A percentile compares a stretch with the other conserved stretches of the same genome.
phyloP scores from a whole-genome alignment of 1,140 invertebrate species.

The Acromyrmex charruanus region DNA sequence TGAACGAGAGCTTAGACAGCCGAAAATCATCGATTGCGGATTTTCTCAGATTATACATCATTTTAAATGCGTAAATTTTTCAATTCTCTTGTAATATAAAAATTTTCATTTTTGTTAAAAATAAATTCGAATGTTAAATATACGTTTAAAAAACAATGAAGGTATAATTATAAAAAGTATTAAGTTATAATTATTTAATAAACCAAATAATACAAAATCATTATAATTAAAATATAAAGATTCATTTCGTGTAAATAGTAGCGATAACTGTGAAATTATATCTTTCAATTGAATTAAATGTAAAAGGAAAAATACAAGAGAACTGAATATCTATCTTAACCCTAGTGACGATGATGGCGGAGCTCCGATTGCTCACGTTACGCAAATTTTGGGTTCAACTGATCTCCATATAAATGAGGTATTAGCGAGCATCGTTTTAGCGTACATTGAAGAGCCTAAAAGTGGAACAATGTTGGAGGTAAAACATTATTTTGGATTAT shows the following conservation, averaged over 20 bases:
- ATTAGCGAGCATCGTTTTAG: conserved; percentile 76
- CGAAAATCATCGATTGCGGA: conserved; percentile 68
- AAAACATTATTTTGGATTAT: neutral
- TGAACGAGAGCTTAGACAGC: conserved; percentile 41
- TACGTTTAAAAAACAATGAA: neutral
- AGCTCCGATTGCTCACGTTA: conserved; percentile 76
- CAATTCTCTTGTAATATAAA: neutral
- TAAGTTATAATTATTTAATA: neutral
- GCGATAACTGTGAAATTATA: neutral
- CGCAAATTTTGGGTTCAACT: conserved; percentile 78
- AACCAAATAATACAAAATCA: neutral
- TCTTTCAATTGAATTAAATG: neutral
- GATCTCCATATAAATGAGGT: conserved; percentile 75
- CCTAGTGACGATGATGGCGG: conserved; percentile 80
- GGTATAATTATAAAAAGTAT: neutral
- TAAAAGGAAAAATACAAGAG: neutral
- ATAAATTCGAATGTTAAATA: neutral
- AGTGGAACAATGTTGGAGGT: conserved; percentile 75
- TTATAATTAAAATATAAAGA: neutral
- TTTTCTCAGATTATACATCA: conserved; percentile 78
- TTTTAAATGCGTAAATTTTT: conserved; percentile 78
- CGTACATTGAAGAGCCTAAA: conserved; percentile 74
- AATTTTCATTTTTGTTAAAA: neutral
- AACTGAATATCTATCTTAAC: neutral
- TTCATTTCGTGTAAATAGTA: neutral